Conservation (phyloP, 2,888 invertebrate genomes). For the Hyalella azteca region DNA sequence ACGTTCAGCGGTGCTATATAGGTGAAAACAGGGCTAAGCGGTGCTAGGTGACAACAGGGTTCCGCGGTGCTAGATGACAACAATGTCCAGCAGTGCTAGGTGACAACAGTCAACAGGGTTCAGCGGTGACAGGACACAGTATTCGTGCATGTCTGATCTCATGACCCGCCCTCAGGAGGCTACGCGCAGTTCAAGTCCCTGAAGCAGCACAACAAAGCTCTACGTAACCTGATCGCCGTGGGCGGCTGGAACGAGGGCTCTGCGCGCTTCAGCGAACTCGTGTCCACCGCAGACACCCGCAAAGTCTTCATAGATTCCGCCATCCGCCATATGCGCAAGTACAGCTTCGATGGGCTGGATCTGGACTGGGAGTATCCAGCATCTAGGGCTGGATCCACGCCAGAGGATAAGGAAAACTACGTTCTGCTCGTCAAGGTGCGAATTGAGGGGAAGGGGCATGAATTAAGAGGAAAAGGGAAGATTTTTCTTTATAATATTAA, state of each 20-base stretch:
- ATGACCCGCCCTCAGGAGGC: conserved; percentile 75
- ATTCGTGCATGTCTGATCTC: too few species aligned
- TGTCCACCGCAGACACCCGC: conserved; percentile 76
- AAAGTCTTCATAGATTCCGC: conserved; percentile 60
- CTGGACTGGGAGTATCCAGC: conserved; percentile 88
- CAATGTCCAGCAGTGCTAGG: too few species aligned
- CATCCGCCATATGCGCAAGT: conserved; percentile 77
- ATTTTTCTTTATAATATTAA: too few species aligned
- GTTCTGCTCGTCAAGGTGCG: conserved; percentile 83
- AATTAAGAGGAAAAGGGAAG: too few species aligned
- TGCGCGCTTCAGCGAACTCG: conserved; percentile 85
- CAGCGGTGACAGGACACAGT: too few species aligned
- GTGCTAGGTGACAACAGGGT: too few species aligned
- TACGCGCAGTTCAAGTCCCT: conserved; percentile 92
- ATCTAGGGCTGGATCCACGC: conserved; percentile 76
- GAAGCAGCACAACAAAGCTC: conserved; percentile 88
- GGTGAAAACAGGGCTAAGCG: too few species aligned
- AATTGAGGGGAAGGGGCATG: too few species aligned
- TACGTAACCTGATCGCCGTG: conserved; percentile 89
- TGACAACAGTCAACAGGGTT: too few species aligned
- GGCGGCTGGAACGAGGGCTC: conserved; percentile 96
- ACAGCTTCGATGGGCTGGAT: conserved; percentile 91
- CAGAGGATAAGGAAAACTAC: conserved; percentile 85
- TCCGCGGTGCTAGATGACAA: too few species aligned
- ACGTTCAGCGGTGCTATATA: too few species aligned